Percentiles rank a stretch among this genome's conserved stretches.
Evolutionary conservation across 2,113 vertebrate species (phyloP).

Genomic region (Grammomys surdaster): DNA sequence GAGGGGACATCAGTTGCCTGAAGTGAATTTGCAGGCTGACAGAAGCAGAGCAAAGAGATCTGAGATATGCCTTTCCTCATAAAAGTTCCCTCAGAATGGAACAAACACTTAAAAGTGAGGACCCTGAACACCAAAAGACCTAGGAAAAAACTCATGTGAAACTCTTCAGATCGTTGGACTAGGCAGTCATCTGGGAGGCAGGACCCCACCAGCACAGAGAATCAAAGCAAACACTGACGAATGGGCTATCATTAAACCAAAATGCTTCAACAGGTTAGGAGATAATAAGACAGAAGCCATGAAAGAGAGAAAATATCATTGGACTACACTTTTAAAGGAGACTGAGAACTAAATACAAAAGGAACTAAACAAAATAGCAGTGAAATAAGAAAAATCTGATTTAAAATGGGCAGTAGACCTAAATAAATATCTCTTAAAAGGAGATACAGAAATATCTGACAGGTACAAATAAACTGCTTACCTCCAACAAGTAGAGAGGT

Average conservation of each 20-base stretch:
- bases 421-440: not conserved
- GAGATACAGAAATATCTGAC: not conserved
- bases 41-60: not conserved
- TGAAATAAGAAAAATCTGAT: not conserved
- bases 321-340: not conserved
- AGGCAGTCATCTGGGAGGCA: not conserved
- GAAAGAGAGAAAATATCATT: not conserved
- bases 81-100: not conserved
- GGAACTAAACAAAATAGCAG: not conserved
- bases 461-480: not conserved
- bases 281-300: too few species aligned
- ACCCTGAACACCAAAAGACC: not conserved
- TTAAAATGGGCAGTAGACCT: not conserved
- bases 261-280: not conserved
- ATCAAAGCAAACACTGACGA: too few species aligned
- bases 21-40: not conserved
- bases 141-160: not conserved
- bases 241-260: not conserved
- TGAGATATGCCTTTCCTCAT: not conserved
- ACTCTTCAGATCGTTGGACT: not conserved
- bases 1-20: not conserved
- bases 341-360: not conserved
- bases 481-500: too few species aligned
- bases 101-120: not conserved
- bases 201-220: not conserved